A percentile compares a stretch with the other conserved stretches of the same genome.
Conservation (phyloP, 1,140 invertebrate species). For the Vanessa tameamea region DNA sequence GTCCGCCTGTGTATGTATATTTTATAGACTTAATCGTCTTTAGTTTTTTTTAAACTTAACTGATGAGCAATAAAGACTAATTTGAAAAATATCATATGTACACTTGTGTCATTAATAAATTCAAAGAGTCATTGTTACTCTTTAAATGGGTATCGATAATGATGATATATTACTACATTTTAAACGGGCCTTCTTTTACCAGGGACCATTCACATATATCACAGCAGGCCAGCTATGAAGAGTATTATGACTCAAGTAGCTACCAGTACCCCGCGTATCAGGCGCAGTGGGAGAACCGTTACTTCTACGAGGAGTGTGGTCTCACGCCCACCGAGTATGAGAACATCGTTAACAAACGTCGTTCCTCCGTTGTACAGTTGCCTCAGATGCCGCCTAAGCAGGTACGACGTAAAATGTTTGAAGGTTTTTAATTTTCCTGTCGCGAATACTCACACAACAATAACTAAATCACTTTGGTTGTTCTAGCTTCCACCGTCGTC, state of each 20-base stretch:
- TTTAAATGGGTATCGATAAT: too few relatives aligned
- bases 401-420: slow-evolving; percentile 27
- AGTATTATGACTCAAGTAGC: slow-evolving; percentile 81
- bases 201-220: slow-evolving; percentile 77
- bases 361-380: slow-evolving; percentile 78
- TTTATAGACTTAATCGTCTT: too few relatives aligned
- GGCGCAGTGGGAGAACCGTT: slow-evolving; percentile 85
- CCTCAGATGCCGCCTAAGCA: slow-evolving; percentile 77
- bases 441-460: too few relatives aligned
- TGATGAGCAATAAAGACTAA: too few relatives aligned
- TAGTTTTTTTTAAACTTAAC: too few relatives aligned
- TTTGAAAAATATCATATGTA: too few relatives aligned
- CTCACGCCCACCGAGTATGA: slow-evolving; percentile 72
- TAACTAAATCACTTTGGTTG: not conserved
- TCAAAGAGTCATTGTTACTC: too few relatives aligned
- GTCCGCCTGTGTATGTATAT: too few relatives aligned
- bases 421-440: not conserved
- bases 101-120: too few relatives aligned
- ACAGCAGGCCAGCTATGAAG: slow-evolving; percentile 78
- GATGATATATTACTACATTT: slow-evolving; percentile 1
- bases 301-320: slow-evolving; percentile 69
- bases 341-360: slow-evolving; percentile 74
- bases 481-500: slow-evolving; percentile 67
- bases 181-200: slow-evolving; percentile 33
- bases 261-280: slow-evolving; percentile 82